Base-by-base conservation (phyloP, 2,888 invertebrate species). In the Temnothorax rugatulus region DNA sequence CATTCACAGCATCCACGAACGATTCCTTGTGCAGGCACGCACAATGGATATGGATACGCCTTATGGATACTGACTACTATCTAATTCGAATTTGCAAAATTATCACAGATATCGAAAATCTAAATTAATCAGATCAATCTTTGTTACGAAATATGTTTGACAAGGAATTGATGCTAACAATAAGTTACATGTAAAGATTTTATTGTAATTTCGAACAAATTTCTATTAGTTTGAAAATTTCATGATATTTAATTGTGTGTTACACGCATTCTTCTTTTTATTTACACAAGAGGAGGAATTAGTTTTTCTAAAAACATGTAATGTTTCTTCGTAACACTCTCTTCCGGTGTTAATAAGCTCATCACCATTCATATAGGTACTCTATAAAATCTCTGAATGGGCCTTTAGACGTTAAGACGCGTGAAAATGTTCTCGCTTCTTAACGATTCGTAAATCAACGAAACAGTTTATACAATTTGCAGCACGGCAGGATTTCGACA, bases 391-490 rank as follows among this genome's bases (percentile, higher is more conserved):
- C 21, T 57, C 11, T 47, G 44, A 59, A 79, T 38, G 57, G 11
- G 5, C 21, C 11, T 15, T 15, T 4, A 15, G 11, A 9, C 34
- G 41, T 29, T 54, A 44, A 41, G 57, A 59, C 59, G 34, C 13
- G 44, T 13, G 21, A 57, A 63, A 69, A 79, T 52, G n/a, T 76
- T 76, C n/a, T 29, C 29, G 29, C 29, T 29, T 29, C 29, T 29
- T 29, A 29, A 29, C 29, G 29, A 29, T 29, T 29, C 29, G 29
- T 4, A 29, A 25, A 34, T 41, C 15, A 63, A 7, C 5, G 11
- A 50, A 41, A 54, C n/a, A 25, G 47, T 79, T 79, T 79, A 21
- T 4, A 47, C 79, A 15, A 79, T 59, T 79, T 69, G 15, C 15
- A 38, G 7, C 82, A 4, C 52, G 29, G 50, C 63, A 15, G 50